Conservation (phyloP, 2,888 invertebrate species). For the Odontocolon sp. region DNA sequence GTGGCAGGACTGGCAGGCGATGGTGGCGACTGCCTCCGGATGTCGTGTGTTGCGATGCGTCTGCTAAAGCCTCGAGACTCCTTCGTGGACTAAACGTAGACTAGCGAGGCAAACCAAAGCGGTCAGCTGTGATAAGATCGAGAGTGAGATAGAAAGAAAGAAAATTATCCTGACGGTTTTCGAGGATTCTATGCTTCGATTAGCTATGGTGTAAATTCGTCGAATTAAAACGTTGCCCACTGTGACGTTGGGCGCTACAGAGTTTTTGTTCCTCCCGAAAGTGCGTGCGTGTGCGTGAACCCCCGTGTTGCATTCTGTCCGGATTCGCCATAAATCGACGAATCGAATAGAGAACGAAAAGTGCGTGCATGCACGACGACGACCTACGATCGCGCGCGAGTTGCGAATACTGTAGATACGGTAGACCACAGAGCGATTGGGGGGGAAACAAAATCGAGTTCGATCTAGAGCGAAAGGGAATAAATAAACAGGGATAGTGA, state of each 20-base stretch:
- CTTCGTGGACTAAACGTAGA: slow-evolving; percentile 34
- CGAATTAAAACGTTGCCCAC: neutral
- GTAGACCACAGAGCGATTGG: slow-evolving; percentile 7
- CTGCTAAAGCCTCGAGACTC: slow-evolving; percentile 48
- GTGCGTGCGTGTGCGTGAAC: slow-evolving; percentile 22
- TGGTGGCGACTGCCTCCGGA: slow-evolving; percentile 61
- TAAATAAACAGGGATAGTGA: neutral
- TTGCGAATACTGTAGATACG: slow-evolving; percentile 1
- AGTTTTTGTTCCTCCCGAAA: neutral
- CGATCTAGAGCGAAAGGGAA: neutral
- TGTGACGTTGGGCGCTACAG: neutral
- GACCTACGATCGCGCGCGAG: too few species aligned
- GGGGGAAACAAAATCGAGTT: slow-evolving; percentile 1
- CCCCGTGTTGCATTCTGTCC: too few species aligned
- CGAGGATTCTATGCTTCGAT: neutral
- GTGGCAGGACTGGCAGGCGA: slow-evolving; percentile 59
- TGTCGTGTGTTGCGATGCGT: slow-evolving; percentile 61
- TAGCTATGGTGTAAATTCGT: slow-evolving; percentile 11
- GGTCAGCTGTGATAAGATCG: slow-evolving; percentile 60
- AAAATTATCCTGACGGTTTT: neutral
- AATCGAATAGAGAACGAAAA: slow-evolving; percentile 51
- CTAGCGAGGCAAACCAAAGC: slow-evolving; percentile 34
- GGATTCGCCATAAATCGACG: slow-evolving; percentile 42
- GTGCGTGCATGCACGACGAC: too few species aligned
- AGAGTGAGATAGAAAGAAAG: neutral